These are phyloP conservation scores for Phalangium opilio DNA, from an alignment of 2,888 invertebrate genomes.

Conservation along the genomic window DNA sequence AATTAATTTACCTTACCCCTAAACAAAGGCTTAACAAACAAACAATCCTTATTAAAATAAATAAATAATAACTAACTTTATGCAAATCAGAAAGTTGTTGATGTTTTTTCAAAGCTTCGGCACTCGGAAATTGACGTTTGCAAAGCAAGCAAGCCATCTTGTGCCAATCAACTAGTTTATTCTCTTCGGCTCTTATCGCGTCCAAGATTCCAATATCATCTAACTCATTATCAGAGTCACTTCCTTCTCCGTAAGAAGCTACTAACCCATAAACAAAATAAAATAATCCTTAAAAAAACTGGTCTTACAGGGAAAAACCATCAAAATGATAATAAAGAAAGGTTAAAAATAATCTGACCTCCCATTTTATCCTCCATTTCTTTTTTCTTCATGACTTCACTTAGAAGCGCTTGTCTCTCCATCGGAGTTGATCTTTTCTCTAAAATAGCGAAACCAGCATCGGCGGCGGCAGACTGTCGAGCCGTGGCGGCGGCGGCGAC, in stretches of 20 bases:
- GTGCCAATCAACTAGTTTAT: slow-evolving; percentile 50
- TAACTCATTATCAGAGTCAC: slow-evolving; percentile 44
- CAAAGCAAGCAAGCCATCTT: slow-evolving; percentile 87
- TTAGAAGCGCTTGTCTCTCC: slow-evolving; percentile 20
- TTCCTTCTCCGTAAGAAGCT: slow-evolving; percentile 62
- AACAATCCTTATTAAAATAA: too few relatives aligned
- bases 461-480: slow-evolving; percentile 56
- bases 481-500: slow-evolving; percentile 20
- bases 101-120: slow-evolving; percentile 73
- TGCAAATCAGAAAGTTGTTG: slow-evolving; percentile 85
- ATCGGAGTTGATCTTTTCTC: slow-evolving; percentile 46
- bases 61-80: slow-evolving; percentile 36
- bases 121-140: slow-evolving; percentile 80
- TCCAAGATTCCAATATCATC: slow-evolving; percentile 33
- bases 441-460: slow-evolving; percentile 81
- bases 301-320: not conserved
- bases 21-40: too few relatives aligned
- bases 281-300: too few relatives aligned
- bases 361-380: slow-evolving; percentile 27
- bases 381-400: slow-evolving; percentile 18
- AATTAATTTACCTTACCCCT: too few relatives aligned
- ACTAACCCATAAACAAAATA: slow-evolving; percentile 38
- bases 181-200: slow-evolving; percentile 20
- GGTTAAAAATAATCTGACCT: slow-evolving; percentile 12
- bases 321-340: slow-evolving; percentile 3